Percentiles rank a stretch among this genome's conserved stretches.
phyloP scores from a whole-genome alignment of 1,140 invertebrate species.

The Aricia agestis region DNA sequence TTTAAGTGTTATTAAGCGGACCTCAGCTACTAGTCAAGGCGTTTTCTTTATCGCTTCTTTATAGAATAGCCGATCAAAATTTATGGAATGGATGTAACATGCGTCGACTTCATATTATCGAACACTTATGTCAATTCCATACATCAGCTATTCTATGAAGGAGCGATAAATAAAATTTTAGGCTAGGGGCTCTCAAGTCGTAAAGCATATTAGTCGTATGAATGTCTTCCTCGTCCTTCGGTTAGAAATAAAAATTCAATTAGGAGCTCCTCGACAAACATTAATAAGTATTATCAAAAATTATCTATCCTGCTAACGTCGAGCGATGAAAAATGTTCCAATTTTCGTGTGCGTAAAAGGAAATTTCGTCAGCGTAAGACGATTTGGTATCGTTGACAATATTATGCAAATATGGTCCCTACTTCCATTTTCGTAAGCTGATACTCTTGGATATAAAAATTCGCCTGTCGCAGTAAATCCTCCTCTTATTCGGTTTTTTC shows the following conservation, averaged over 20 bases:
- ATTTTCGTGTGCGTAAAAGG: slow-evolving; percentile 23
- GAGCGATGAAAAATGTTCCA: slow-evolving; percentile 10
- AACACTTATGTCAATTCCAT: too few relatives aligned
- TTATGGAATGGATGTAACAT: too few relatives aligned
- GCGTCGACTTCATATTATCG: too few relatives aligned
- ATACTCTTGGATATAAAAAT: slow-evolving; percentile 31
- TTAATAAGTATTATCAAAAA: background rate
- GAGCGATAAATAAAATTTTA: too few relatives aligned
- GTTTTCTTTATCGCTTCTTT: too few relatives aligned
- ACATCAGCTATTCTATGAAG: too few relatives aligned
- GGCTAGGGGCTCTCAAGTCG: too few relatives aligned
- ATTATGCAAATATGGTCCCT: slow-evolving; percentile 49
- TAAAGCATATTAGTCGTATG: too few relatives aligned
- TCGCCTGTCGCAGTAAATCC: slow-evolving; percentile 27
- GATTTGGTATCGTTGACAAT: slow-evolving; percentile 37
- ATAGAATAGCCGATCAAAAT: too few relatives aligned
- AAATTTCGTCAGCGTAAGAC: slow-evolving; percentile 32
- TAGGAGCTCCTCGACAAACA: background rate
- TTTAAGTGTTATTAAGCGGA: background rate
- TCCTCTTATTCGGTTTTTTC: slow-evolving; percentile 23
- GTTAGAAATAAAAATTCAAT: background rate
- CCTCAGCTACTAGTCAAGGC: too few relatives aligned
- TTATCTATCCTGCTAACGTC: background rate
- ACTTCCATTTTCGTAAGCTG: slow-evolving; percentile 37
- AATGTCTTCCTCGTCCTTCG: background rate